phyloP scores from a whole-genome alignment of 2,113 vertebrate species.

The Tylochromis polylepis region DNA sequence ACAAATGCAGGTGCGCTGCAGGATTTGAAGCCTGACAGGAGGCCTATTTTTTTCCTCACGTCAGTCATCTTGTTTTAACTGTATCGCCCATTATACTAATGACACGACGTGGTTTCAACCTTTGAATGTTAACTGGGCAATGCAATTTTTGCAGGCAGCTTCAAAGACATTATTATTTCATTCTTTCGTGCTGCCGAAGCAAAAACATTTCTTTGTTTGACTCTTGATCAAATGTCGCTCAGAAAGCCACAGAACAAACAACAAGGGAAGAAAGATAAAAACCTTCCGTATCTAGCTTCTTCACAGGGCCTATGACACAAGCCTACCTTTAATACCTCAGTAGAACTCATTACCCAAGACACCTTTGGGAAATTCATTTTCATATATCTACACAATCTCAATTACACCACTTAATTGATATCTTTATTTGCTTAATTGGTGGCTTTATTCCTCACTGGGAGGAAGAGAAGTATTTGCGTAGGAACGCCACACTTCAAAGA shows the following conservation, averaged over 20 bases:
- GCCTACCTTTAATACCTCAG: slow-evolving; percentile 57
- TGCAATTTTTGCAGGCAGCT: slow-evolving; percentile 1
- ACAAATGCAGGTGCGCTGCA: slow-evolving; percentile 47
- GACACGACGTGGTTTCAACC: slow-evolving; percentile 1
- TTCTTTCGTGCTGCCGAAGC: background rate
- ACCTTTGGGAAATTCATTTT: slow-evolving; percentile 72
- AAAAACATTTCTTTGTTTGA: slow-evolving; percentile 7
- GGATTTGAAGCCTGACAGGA: background rate
- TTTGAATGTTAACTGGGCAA: slow-evolving; percentile 7
- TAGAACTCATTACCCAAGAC: slow-evolving; percentile 61
- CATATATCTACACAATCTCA: slow-evolving; percentile 70
- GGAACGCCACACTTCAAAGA: slow-evolving; percentile 9
- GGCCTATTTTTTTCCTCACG: background rate
- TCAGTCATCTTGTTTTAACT: slow-evolving; percentile 5
- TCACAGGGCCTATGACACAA: slow-evolving; percentile 20
- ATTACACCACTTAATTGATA: slow-evolving; percentile 76
- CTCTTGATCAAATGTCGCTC: slow-evolving; percentile 12
- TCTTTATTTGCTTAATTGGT: slow-evolving; percentile 75
- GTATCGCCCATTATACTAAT: slow-evolving; percentile 16
- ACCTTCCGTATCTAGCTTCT: background rate
- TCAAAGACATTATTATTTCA: background rate
- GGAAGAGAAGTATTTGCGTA: background rate
- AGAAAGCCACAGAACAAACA: slow-evolving; percentile 21
- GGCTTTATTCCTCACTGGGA: slow-evolving; percentile 28
- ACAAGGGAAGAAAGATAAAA: background rate